Base-by-base conservation (phyloP, 2,113 vertebrate species). In the Percina caprodes region DNA sequence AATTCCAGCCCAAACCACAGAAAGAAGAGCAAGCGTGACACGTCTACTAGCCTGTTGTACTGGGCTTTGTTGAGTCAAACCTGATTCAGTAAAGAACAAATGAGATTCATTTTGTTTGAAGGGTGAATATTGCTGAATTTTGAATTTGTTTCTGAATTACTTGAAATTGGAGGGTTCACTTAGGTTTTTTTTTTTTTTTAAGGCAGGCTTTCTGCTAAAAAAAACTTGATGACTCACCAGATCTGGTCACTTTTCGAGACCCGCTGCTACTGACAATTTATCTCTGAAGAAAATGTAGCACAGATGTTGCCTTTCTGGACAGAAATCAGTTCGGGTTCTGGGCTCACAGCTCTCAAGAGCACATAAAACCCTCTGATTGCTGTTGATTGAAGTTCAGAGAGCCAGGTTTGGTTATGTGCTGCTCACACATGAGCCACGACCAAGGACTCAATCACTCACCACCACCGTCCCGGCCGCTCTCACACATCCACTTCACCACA, bases 1-100 rank as follows among this genome's bases (percentile, higher is more conserved):
- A 69, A 88, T 60, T 61, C 62, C 69, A 71, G 70, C 77, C 46
- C 67, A 74, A 83, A 85, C 70, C 63, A 69, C 52, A 81, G 67
- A 46, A n/a, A 45, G 52, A 74, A 49, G 42, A 79, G 42, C 49
- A 67, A 54, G 45, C 59, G 42, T 62, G 70, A 83, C 42, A 26
- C 52, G 23, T 42, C n/a, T 46, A 5, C 26, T 46, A 8, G 54
- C 51, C 39, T 72, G 18, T 60, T 72, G 42, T 18, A 16, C 33
- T 45, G 48, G 48, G 19, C 23, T 45, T 55, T 69, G 45, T 19
- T 56, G 18, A 59, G 23, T 33, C 55, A 62, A 62, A 62, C 26
- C 24, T 46, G 42, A 85, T 23, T 54, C 58, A 76, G n/a, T 12
- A 54, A 71, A 60, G 48, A 12, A 52, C 15, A 52, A 55, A 60